These are phyloP conservation scores for Corynorhinus townsendii DNA, from an alignment of 2,113 vertebrate species.

Conservation along the genomic window DNA sequence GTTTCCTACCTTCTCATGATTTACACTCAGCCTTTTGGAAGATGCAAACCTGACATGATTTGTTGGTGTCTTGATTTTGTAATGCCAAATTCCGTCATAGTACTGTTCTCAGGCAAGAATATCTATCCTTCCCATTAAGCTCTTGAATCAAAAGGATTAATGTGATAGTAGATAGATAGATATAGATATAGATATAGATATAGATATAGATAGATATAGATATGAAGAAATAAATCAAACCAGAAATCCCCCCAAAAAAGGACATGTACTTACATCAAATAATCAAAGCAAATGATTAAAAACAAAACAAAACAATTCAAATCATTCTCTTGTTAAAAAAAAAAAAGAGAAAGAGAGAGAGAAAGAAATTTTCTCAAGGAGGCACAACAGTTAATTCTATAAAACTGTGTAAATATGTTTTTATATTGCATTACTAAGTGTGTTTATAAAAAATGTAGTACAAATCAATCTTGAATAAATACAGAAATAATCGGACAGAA, in stretches of 20 bases:
- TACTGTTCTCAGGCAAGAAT: background rate
- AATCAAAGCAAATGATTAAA: background rate
- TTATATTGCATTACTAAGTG: background rate
- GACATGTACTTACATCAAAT: background rate
- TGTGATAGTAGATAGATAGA: background rate
- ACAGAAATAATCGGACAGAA: background rate
- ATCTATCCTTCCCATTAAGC: background rate
- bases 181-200: too few relatives aligned
- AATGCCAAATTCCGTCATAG: background rate
- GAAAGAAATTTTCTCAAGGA: background rate
- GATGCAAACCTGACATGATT: conserved; percentile 2
- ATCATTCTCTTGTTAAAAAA: background rate
- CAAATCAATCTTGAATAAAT: background rate
- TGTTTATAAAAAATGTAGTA: background rate
- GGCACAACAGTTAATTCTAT: background rate
- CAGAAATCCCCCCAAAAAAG: background rate
- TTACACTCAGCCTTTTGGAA: conserved; percentile 13
- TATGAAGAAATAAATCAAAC: conserved; percentile 23
- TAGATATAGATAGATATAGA: background rate
- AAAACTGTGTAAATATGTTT: background rate
- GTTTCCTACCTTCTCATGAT: conserved; percentile 1
- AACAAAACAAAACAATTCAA: background rate
- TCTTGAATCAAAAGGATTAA: conserved; percentile 20
- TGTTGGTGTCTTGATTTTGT: background rate
- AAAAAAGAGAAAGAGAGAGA: background rate